phyloP scores from a whole-genome alignment of 1,140 invertebrate species.

The Pseudomyrmex gracilis region DNA sequence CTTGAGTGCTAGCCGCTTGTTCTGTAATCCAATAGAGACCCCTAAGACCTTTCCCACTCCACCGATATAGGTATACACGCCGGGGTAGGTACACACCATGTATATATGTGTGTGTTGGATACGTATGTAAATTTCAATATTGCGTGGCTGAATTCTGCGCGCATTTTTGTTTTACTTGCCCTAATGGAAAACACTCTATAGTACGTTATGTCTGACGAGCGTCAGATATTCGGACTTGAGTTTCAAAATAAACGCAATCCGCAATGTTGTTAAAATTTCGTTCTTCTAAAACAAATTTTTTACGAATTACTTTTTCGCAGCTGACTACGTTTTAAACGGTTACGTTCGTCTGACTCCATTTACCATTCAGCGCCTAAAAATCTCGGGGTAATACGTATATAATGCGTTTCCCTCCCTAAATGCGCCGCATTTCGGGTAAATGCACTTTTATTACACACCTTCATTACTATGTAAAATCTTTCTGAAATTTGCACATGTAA shows the following conservation, averaged over 20 bases:
- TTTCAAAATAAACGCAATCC: no score
- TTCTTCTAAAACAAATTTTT: conserved; percentile 1
- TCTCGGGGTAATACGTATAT: conserved; percentile 45
- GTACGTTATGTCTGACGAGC: conserved; percentile 4
- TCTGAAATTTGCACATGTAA: neutral
- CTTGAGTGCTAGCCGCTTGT: conserved; percentile 80
- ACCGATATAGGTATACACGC: conserved; percentile 66
- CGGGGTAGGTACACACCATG: conserved; percentile 25
- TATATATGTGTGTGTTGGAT: conserved; percentile 22
- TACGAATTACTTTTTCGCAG: conserved; percentile 5
- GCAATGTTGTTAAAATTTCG: neutral
- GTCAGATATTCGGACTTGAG: no score
- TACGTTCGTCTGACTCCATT: conserved; percentile 30
- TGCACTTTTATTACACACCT: conserved; percentile 2
- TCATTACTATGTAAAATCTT: conserved; percentile 8
- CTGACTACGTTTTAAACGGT: conserved; percentile 46
- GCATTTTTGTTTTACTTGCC: conserved; percentile 52
- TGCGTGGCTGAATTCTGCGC: conserved; percentile 63
- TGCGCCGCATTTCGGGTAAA: conserved; percentile 11
- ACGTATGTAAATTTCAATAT: conserved; percentile 78
- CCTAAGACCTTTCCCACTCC: conserved; percentile 74
- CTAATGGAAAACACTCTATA: conserved; percentile 61
- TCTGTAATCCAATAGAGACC: conserved; percentile 80
- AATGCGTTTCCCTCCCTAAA: conserved; percentile 45
- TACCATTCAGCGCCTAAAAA: conserved; percentile 31